A percentile compares a stretch with the other conserved stretches of the same genome.
Evolutionary conservation across 2,888 invertebrate species (phyloP).

Genomic region (Bhutanitis thaidina): DNA sequence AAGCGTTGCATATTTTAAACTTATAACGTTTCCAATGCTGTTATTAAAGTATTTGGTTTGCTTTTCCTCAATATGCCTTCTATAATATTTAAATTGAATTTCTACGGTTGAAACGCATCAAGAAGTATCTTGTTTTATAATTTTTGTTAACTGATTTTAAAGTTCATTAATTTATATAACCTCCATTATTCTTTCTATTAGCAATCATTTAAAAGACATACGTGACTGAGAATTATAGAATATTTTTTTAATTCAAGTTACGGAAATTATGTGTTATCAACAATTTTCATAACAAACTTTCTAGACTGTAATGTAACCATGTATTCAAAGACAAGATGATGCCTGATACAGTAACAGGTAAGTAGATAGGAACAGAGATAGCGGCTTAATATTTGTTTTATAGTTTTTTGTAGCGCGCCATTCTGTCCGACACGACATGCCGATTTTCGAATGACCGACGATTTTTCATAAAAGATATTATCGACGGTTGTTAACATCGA

Average conservation of each 20-base stretch:
- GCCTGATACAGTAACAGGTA: conserved; percentile 43
- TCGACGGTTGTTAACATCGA: conserved; percentile 44
- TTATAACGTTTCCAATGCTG: conserved; percentile 19
- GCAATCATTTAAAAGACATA: too few relatives aligned
- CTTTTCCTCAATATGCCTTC: conserved; percentile 22
- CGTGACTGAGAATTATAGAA: too few relatives aligned
- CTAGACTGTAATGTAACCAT: neutral
- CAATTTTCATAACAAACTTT: neutral
- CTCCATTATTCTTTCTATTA: too few relatives aligned
- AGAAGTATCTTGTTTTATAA: too few relatives aligned
- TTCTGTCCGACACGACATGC: conserved; percentile 44
- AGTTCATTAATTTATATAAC: too few relatives aligned
- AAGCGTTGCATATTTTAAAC: conserved; percentile 16
- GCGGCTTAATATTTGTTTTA: conserved; percentile 45
- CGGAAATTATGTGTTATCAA: too few relatives aligned
- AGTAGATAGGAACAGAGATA: conserved; percentile 44
- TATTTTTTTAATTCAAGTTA: too few relatives aligned
- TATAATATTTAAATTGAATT: too few relatives aligned
- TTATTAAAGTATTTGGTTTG: conserved; percentile 1
- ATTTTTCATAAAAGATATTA: conserved; percentile 56
- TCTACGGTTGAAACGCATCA: too few relatives aligned
- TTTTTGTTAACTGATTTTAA: too few relatives aligned
- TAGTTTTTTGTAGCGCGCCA: conserved; percentile 41
- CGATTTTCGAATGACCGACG: conserved; percentile 51
- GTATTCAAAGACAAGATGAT: conserved; percentile 20